A percentile compares a stretch with the other conserved stretches of the same genome.
Evolutionary conservation across 2,113 vertebrate species (phyloP).

Genomic region (Dipodomys merriami): DNA sequence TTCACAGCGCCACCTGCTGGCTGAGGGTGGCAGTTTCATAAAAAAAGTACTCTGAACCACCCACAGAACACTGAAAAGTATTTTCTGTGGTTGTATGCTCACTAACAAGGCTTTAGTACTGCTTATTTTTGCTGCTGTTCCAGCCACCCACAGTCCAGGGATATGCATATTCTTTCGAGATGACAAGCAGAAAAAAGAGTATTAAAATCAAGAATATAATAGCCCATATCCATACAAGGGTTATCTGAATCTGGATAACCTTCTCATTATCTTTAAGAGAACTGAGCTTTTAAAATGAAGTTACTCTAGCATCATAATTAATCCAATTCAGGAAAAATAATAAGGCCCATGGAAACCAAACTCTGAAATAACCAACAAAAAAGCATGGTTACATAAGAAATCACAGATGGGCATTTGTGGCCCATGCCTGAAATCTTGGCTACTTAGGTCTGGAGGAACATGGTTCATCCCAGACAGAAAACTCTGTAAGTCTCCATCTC

Average conservation of each 20-base stretch:
- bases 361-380: background rate
- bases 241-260: constrained; percentile 27
- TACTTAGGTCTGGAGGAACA: too few species aligned
- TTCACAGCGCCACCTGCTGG: constrained; percentile 85
- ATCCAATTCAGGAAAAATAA: constrained; percentile 28
- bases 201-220: constrained; percentile 77
- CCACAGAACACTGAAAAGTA: background rate
- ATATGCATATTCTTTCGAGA: constrained; percentile 72
- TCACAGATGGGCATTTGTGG: too few species aligned
- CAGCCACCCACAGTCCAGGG: constrained; percentile 66
- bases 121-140: constrained; percentile 66
- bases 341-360: background rate
- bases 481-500: too few species aligned
- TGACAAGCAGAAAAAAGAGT: constrained; percentile 82
- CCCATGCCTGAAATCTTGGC: too few species aligned
- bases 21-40: background rate
- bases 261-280: constrained; percentile 41
- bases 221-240: constrained; percentile 51
- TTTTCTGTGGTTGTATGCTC: background rate
- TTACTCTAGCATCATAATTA: constrained; percentile 48
- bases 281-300: constrained; percentile 37
- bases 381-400: background rate
- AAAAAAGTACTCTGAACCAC: constrained; percentile 29
- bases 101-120: background rate
- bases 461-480: too few species aligned